Evolutionary conservation across 2,113 vertebrate genomes (phyloP), one percentile per base, ranked within the genome.

Genomic region (Cichladusa arquata): DNA sequence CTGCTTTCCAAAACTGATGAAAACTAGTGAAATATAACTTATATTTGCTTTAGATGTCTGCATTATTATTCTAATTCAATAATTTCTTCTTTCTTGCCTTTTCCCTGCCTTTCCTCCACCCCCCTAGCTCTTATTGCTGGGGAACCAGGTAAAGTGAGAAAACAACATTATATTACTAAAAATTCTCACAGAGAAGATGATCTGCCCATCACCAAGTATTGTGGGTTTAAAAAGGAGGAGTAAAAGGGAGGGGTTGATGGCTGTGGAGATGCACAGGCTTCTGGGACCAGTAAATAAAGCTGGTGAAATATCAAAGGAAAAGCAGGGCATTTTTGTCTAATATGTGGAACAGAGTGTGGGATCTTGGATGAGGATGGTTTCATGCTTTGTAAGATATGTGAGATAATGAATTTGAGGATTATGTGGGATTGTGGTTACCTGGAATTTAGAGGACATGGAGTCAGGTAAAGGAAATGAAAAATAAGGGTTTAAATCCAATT

Each of bases 221-320:
- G 26, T 47, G 31, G 19, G 14, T 51, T 93, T 31, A 11, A 56
- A 81, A 74, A n/a, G 11, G 60, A 34, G 19, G 77, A 14, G 56
- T 5, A 36, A 80, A 81, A 61, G 1, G 2, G 2, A 2, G 1
- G 1, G 6, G 3, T 12, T 66, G 25, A 33, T 45, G 12, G 4
- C 25, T 70, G 19, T 65, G 77, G 22, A 57, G 36, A 42, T 9
- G 7, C 5, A 42, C 1, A 47, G 25, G 16, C 9, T 76, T 82
- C 36, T 80, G 71, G 13, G 9, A 84, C 5, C 11, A 53, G 17
- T 54, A 19, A 83, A 74, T 62, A 36, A 70, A 86, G 3, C 19
- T 26, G 45, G 12, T 80, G 47, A 86, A 88, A 5, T 47, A 62
- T 0, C 38, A 20, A 86, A 66, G 8, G 1, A 89, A 91, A 84